These are phyloP conservation scores for Myzus persicae DNA, from an alignment of 1,140 invertebrate species.

Conservation along the genomic window DNA sequence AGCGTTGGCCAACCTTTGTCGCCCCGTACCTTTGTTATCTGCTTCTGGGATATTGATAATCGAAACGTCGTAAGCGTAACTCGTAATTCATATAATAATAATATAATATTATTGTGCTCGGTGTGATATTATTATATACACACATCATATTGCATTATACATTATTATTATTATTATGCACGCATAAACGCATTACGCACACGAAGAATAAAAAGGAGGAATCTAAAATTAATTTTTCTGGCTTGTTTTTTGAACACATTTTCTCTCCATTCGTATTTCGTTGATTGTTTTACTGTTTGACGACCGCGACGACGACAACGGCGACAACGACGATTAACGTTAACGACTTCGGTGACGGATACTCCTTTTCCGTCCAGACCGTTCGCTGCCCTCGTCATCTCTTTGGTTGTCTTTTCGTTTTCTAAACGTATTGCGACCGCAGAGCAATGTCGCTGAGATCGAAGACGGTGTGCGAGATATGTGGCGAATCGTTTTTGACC, in stretches of 20 bases:
- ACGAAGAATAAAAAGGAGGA: constrained; percentile 12
- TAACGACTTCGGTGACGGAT: background rate
- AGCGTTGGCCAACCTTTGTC: constrained; percentile 26
- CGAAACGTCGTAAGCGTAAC: background rate
- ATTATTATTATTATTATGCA: background rate
- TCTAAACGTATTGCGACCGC: background rate
- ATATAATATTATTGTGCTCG: background rate
- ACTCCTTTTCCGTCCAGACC: background rate
- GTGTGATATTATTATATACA: background rate
- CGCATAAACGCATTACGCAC: background rate
- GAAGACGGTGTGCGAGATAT: constrained; percentile 53
- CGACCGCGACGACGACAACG: too few relatives aligned
- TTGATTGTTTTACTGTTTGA: background rate
- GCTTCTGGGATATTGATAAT: constrained; percentile 34
- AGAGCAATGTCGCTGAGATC: constrained; percentile 24
- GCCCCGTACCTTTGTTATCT: constrained; percentile 25
- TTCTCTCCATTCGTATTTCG: background rate
- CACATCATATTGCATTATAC: constrained; percentile 11
- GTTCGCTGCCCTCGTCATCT: background rate
- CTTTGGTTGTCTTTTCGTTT: too few relatives aligned
- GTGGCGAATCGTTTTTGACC: constrained; percentile 48
- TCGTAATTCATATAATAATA: constrained; percentile 15
- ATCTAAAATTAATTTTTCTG: constrained; percentile 25
- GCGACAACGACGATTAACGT: background rate
- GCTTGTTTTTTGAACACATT: background rate